phyloP scores from a whole-genome alignment of 2,888 invertebrate species.

The Rhagophthalmus giganteus region DNA sequence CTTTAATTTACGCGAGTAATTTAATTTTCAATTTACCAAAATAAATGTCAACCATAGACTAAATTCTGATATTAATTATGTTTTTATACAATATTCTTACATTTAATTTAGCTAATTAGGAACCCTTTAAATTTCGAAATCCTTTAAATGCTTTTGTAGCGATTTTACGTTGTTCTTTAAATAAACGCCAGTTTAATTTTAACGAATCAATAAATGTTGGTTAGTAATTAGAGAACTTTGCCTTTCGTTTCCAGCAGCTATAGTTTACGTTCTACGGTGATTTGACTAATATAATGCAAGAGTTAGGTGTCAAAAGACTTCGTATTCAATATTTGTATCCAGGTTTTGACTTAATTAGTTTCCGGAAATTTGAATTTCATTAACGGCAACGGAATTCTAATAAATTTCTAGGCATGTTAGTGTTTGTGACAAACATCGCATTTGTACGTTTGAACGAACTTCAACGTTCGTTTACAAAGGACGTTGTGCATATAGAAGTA shows the following conservation, averaged over 20 bases:
- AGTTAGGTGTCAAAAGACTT: slow-evolving; percentile 19
- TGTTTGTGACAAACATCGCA: slow-evolving; percentile 16
- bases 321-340: slow-evolving; percentile 13
- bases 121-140: too few species aligned
- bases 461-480: too few species aligned
- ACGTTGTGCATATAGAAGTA: too few species aligned
- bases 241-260: background rate
- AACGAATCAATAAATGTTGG: slow-evolving; percentile 3
- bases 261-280: slow-evolving; percentile 1
- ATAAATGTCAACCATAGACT: background rate
- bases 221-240: slow-evolving; percentile 7
- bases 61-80: background rate
- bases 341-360: slow-evolving; percentile 23
- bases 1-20: too few species aligned
- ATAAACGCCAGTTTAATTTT: background rate
- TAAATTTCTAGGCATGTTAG: slow-evolving; percentile 21
- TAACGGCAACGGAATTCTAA: slow-evolving; percentile 18
- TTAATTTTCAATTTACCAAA: background rate
- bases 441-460: too few species aligned
- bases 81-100: too few species aligned
- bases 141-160: too few species aligned
- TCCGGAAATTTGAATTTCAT: slow-evolving; percentile 22
- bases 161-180: background rate
- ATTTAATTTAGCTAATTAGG: too few species aligned
- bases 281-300: slow-evolving; percentile 6